A percentile compares a stretch with the other conserved stretches of the same genome.
Conservation (phyloP, 2,888 invertebrate genomes). For the Molorchus minor region DNA sequence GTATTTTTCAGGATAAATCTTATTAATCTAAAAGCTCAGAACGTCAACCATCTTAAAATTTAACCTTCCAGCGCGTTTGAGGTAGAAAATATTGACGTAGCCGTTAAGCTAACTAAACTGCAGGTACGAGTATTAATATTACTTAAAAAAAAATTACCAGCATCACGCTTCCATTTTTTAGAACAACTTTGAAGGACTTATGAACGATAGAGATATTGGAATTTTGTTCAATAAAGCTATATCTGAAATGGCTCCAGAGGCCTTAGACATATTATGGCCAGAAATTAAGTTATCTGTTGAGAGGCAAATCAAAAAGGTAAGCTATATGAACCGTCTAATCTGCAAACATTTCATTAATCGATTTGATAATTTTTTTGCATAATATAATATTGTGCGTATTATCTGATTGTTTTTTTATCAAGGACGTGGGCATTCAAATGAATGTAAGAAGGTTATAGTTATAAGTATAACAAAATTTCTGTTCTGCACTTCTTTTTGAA, state of each 20-base stretch:
- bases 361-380: too few relatives aligned
- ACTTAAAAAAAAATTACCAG: too few relatives aligned
- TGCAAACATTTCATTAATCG: too few relatives aligned
- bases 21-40: slow-evolving; percentile 54
- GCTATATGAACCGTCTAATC: too few relatives aligned
- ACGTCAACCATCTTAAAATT: slow-evolving; percentile 53
- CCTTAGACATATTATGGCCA: slow-evolving; percentile 61
- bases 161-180: too few relatives aligned
- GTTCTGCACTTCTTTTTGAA: too few relatives aligned
- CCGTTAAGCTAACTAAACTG: slow-evolving; percentile 54
- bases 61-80: slow-evolving; percentile 46
- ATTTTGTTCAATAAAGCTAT: slow-evolving; percentile 60
- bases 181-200: slow-evolving; percentile 60
- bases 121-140: slow-evolving; percentile 51
- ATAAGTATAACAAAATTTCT: too few relatives aligned
- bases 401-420: too few relatives aligned
- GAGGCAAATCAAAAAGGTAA: slow-evolving; percentile 57
- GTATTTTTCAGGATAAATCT: slow-evolving; percentile 54
- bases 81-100: slow-evolving; percentile 52
- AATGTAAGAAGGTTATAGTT: too few relatives aligned
- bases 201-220: slow-evolving; percentile 57
- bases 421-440: too few relatives aligned
- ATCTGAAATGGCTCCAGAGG: slow-evolving; percentile 59
- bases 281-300: slow-evolving; percentile 58
- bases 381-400: too few relatives aligned